Percentiles rank a stretch among this genome's conserved stretches.
phyloP scores from a whole-genome alignment of 2,888 invertebrate species.

The Lutraria lutraria region DNA sequence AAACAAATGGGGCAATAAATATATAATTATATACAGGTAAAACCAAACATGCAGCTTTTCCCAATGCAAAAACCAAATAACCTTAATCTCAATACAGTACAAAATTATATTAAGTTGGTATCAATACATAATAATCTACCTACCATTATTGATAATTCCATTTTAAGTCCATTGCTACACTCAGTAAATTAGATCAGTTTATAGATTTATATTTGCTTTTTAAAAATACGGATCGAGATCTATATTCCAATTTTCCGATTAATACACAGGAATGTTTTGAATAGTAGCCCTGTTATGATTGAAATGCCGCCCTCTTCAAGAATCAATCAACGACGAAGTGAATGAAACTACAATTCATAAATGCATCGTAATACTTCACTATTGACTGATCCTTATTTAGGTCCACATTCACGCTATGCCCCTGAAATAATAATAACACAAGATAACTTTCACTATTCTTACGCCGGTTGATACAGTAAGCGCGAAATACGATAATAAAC shows the following conservation, averaged over 20 bases:
- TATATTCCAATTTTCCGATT: not conserved
- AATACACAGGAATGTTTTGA: slow-evolving; percentile 24
- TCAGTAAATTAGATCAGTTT: not conserved
- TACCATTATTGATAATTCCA: slow-evolving; percentile 25
- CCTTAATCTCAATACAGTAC: not conserved
- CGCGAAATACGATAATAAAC: slow-evolving; percentile 14
- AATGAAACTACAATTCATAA: not conserved
- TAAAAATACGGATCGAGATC: slow-evolving; percentile 2
- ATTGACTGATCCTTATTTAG: slow-evolving; percentile 17
- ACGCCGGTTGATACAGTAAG: not conserved
- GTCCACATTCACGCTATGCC: slow-evolving; percentile 8
- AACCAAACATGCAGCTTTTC: not conserved
- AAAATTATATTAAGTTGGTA: not conserved
- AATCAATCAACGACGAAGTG: not conserved
- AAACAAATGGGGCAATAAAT: not conserved
- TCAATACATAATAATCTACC: slow-evolving; percentile 10
- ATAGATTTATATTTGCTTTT: slow-evolving; percentile 19
- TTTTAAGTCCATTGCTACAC: slow-evolving; percentile 23
- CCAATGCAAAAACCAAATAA: not conserved
- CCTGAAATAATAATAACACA: slow-evolving; percentile 18
- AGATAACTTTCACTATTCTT: slow-evolving; percentile 26
- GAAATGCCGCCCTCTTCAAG: slow-evolving; percentile 1
- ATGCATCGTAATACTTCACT: not conserved
- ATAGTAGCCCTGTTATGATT: slow-evolving; percentile 8
- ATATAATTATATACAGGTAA: not conserved